These are phyloP conservation scores for Capromys pilorides DNA, from an alignment of 2,797 vertebrate genomes.

Conservation along the genomic window DNA sequence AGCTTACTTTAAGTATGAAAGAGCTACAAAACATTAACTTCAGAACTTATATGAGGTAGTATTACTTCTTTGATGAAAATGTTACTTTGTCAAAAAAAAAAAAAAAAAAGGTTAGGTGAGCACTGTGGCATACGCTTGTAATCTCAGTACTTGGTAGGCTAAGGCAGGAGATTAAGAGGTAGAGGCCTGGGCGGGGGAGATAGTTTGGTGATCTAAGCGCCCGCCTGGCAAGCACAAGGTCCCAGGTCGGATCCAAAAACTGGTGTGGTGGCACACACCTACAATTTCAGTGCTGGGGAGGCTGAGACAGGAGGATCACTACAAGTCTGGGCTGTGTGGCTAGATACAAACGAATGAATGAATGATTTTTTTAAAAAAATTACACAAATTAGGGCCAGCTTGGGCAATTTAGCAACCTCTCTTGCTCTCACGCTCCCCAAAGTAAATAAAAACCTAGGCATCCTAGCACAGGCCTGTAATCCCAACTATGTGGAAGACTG, in stretches of 20 bases:
- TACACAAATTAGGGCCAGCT: not conserved
- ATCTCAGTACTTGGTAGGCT: not conserved
- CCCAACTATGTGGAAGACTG: not conserved
- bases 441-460: not conserved
- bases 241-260: too few relatives aligned
- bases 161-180: not conserved
- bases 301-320: too few relatives aligned
- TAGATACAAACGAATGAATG: too few relatives aligned
- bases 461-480: not conserved
- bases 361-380: too few relatives aligned
- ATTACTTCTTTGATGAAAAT: slow-evolving; percentile 22
- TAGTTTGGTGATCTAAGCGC: too few relatives aligned
- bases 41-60: slow-evolving; percentile 20
- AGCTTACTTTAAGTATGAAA: slow-evolving; percentile 34
- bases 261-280: too few relatives aligned
- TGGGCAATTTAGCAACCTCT: not conserved
- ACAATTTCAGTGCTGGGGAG: too few relatives aligned
- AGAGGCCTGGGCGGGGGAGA: not conserved
- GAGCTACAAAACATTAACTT: not conserved
- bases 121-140: not conserved
- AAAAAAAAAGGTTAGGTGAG: not conserved
- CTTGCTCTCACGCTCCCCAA: not conserved
- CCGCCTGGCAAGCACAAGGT: too few relatives aligned
- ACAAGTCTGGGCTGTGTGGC: too few relatives aligned
- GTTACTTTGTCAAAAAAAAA: not conserved